Evolutionary conservation across 1,140 invertebrate species (phyloP).

Genomic region (Ceratosolen solmsi): DNA sequence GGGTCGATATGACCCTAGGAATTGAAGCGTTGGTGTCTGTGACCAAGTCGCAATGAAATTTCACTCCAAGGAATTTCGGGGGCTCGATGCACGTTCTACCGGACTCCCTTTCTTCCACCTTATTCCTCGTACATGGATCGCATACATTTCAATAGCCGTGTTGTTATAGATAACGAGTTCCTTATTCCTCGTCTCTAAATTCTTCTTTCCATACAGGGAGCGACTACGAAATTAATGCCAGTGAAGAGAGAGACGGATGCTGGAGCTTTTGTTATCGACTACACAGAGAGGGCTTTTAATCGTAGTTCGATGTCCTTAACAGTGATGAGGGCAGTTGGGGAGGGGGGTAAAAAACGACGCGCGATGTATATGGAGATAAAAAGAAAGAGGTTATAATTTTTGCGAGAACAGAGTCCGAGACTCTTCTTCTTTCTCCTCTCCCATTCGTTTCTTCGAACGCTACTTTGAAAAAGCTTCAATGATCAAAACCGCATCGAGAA

Average conservation of each 20-base stretch:
- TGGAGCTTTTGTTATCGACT: neutral
- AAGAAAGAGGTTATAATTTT: neutral
- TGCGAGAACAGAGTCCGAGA: neutral
- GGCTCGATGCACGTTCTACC: neutral
- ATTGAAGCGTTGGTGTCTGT: neutral
- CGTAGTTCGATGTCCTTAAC: conserved; percentile 21
- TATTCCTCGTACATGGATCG: neutral
- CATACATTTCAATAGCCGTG: neutral
- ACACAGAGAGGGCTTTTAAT: conserved; percentile 28
- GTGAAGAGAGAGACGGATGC: neutral
- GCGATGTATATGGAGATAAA: neutral
- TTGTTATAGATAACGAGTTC: neutral
- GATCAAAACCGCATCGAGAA: conserved; percentile 36
- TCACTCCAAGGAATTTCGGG: conserved; percentile 11
- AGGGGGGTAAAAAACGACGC: neutral
- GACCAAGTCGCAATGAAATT: neutral
- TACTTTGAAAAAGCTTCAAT: conserved; percentile 8
- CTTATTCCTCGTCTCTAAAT: neutral
- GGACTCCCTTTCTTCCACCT: neutral
- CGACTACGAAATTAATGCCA: neutral
- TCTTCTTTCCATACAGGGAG: neutral
- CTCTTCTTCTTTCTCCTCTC: neutral
- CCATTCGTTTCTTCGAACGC: neutral
- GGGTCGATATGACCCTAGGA: neutral
- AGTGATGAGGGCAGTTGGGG: neutral